phyloP scores from a whole-genome alignment of 2,113 vertebrate genomes.

The Phrynosoma blainvillii region DNA sequence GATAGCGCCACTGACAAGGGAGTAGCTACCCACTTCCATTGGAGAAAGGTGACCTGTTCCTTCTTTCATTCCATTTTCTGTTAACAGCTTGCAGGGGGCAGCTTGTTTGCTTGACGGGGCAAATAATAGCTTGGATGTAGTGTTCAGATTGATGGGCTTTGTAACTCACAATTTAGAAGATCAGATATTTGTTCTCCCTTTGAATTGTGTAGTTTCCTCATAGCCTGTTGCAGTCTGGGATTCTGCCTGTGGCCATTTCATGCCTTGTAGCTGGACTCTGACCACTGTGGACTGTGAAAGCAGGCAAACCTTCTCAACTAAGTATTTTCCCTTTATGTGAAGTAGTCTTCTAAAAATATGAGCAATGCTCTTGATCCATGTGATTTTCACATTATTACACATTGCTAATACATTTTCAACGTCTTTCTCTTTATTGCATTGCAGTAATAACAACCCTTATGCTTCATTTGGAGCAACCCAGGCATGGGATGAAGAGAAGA shows the following conservation, averaged over 20 bases:
- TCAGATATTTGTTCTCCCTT: background rate
- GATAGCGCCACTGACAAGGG: no score
- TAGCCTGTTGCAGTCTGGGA: background rate
- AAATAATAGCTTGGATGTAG: background rate
- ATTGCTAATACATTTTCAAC: rapidly evolving
- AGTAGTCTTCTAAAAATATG: background rate
- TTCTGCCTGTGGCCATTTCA: background rate
- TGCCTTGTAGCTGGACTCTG: background rate
- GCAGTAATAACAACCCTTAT: slow-evolving; percentile 73
- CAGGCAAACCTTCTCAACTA: background rate
- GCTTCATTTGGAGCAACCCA: slow-evolving; percentile 78
- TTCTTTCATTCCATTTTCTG: no score
- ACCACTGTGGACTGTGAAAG: background rate
- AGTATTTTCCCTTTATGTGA: background rate
- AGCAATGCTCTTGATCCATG: background rate
- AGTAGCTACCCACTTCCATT: no score
- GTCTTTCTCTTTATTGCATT: background rate
- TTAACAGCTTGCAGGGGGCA: background rate
- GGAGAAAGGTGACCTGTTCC: no score
- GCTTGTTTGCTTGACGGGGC: no score
- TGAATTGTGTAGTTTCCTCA: background rate
- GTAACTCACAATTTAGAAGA: background rate
- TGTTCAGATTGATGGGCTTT: background rate
- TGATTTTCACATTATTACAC: background rate
- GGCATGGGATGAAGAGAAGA: slow-evolving; percentile 76